A percentile compares a stretch with the other conserved stretches of the same genome.
These are phyloP conservation scores for Sebastes vulpes DNA, from an alignment of 2,797 vertebrate genomes.

Conservation along the genomic window DNA sequence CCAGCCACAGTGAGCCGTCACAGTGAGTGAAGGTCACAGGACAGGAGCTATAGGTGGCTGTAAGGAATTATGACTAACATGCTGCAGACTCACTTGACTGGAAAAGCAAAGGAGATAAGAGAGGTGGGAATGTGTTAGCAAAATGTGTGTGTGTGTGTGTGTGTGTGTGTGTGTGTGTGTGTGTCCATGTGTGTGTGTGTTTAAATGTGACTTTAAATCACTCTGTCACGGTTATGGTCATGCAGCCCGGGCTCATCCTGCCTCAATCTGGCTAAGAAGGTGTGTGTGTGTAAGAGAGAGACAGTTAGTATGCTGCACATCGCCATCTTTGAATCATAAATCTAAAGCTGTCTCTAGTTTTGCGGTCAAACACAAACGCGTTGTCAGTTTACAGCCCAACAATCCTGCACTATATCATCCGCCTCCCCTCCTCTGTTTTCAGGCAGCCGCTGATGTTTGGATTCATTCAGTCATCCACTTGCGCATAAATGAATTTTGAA, in stretches of 20 bases:
- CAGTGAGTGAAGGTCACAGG: slow-evolving; percentile 25
- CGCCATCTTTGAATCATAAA: slow-evolving; percentile 33
- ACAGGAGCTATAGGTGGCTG: slow-evolving; percentile 27
- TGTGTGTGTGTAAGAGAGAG: background rate
- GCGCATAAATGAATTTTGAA: slow-evolving; percentile 33
- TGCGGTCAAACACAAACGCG: slow-evolving; percentile 32
- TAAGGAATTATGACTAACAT: slow-evolving; percentile 26
- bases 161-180: background rate
- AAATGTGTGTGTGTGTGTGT: background rate
- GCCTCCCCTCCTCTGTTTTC: slow-evolving; percentile 14
- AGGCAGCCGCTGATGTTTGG: slow-evolving; percentile 25
- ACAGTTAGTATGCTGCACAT: slow-evolving; percentile 29
- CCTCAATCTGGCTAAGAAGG: slow-evolving; percentile 30
- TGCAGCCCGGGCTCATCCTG: slow-evolving; percentile 37
- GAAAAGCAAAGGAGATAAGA: slow-evolving; percentile 35
- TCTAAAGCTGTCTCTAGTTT: slow-evolving; percentile 29
- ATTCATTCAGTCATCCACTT: slow-evolving; percentile 27
- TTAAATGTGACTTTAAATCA: slow-evolving; percentile 56
- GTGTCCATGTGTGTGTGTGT: slow-evolving; percentile 2
- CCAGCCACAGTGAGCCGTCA: slow-evolving; percentile 22
- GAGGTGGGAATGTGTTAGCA: background rate
- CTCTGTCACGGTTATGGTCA: slow-evolving; percentile 48
- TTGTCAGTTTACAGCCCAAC: slow-evolving; percentile 28
- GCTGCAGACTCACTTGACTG: slow-evolving; percentile 36
- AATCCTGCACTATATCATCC: slow-evolving; percentile 14